Evolutionary conservation across 2,797 vertebrate species (phyloP).

Genomic region (Hemibagrus guttatus): DNA sequence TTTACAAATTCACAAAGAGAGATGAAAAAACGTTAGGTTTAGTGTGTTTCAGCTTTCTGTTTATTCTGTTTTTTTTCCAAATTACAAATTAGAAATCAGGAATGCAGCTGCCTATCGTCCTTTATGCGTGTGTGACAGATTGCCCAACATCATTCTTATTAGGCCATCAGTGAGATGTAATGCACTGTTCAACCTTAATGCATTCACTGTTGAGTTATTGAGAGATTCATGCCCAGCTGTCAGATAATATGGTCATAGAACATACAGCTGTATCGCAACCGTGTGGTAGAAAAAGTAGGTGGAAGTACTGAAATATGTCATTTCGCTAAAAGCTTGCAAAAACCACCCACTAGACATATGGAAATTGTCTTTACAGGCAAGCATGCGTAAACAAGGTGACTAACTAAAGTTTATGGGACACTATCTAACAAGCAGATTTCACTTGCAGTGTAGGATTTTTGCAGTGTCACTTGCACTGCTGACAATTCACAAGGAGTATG

Average conservation of each 20-base stretch:
- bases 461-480: not conserved
- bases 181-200: no score
- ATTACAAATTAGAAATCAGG: not conserved
- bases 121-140: not conserved
- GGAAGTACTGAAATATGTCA: not conserved
- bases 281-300: not conserved
- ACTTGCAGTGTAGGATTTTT: not conserved
- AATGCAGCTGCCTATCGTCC: not conserved
- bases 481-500: constrained; percentile 3
- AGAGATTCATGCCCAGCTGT: not conserved
- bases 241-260: not conserved
- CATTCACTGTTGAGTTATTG: no score
- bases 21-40: not conserved
- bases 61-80: not conserved
- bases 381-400: not conserved
- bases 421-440: constrained; percentile 35
- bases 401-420: constrained; percentile 12
- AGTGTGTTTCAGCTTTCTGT: not conserved
- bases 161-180: not conserved
- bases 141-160: not conserved
- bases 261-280: not conserved
- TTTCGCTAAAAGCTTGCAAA: not conserved
- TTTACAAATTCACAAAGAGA: not conserved
- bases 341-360: not conserved
- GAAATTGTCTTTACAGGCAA: not conserved